A percentile compares a stretch with the other conserved stretches of the same genome.
Conservation (phyloP, 1,140 invertebrate species). For the Macrosteles quadrilineatus region DNA sequence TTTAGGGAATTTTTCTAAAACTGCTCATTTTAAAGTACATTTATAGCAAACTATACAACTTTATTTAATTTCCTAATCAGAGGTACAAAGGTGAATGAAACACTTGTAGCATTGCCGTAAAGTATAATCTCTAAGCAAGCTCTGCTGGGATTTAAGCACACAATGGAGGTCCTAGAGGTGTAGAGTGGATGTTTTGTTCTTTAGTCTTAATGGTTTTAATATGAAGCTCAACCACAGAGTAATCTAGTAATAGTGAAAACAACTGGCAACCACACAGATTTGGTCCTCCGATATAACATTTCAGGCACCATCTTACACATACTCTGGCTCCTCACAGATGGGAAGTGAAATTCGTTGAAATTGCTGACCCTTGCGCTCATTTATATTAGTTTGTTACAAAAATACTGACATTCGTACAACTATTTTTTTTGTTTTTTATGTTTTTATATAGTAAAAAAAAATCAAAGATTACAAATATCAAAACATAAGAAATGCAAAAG, state of each 20-base stretch:
- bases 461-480: background rate
- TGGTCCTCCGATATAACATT: constrained; percentile 19
- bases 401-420: constrained; percentile 26
- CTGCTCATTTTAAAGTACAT: too few relatives aligned
- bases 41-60: too few relatives aligned
- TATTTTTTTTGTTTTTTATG: background rate
- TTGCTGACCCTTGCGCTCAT: constrained; percentile 4
- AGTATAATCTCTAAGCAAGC: constrained; percentile 25
- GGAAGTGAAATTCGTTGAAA: background rate
- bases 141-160: constrained; percentile 17
- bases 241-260: constrained; percentile 12
- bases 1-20: too few relatives aligned
- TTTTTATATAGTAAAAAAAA: background rate
- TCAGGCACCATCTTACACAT: constrained; percentile 25
- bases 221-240: constrained; percentile 21
- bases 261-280: constrained; percentile 11
- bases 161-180: background rate
- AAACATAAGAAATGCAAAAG: constrained; percentile 8
- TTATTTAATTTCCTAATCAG: too few relatives aligned
- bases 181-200: constrained; percentile 2
- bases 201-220: background rate
- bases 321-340: background rate
- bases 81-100: background rate
- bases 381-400: constrained; percentile 22
- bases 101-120: background rate